phyloP scores from a whole-genome alignment of 64 coral and sea anemone genomes.

The Pachyseris speciosa region DNA sequence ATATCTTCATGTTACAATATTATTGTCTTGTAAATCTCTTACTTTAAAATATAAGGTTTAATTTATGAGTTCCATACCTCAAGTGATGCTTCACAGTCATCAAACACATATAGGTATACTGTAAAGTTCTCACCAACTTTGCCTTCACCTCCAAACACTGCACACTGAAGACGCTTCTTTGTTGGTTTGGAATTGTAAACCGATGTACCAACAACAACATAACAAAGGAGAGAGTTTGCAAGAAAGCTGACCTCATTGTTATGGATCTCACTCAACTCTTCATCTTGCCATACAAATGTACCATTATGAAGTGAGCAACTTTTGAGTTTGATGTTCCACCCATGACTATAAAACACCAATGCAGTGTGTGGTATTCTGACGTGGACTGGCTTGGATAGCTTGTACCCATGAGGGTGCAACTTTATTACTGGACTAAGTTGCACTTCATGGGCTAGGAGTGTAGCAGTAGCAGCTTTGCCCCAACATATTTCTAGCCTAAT shows the following conservation, averaged over 20 bases:
- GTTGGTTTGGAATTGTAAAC: conserved; percentile 1
- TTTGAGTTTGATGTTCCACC: conserved; percentile 11
- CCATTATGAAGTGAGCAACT: neutral
- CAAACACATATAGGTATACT: conserved; percentile 38
- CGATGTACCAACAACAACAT: conserved; percentile 41
- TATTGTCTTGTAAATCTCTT: no score
- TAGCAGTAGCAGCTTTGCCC: neutral
- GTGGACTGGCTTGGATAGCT: neutral
- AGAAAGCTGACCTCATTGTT: conserved; percentile 13
- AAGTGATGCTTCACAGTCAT: conserved; percentile 67
- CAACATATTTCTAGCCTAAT: conserved; percentile 3
- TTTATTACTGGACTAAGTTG: conserved; percentile 55
- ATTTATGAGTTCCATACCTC: conserved; percentile 5
- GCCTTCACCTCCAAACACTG: conserved; percentile 44
- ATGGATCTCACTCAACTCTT: neutral
- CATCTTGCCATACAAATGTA: neutral
- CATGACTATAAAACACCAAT: neutral
- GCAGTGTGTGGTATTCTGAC: conserved; percentile 62
- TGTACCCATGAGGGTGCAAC: conserved; percentile 5
- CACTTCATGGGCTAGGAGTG: conserved; percentile 9
- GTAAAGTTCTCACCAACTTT: conserved; percentile 8
- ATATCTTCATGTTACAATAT: no score
- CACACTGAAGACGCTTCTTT: conserved; percentile 64
- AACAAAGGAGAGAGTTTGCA: conserved; percentile 1
- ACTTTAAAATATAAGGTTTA: neutral